phyloP scores from a whole-genome alignment of 2,797 vertebrate species.

The Pipistrellus nathusii region DNA sequence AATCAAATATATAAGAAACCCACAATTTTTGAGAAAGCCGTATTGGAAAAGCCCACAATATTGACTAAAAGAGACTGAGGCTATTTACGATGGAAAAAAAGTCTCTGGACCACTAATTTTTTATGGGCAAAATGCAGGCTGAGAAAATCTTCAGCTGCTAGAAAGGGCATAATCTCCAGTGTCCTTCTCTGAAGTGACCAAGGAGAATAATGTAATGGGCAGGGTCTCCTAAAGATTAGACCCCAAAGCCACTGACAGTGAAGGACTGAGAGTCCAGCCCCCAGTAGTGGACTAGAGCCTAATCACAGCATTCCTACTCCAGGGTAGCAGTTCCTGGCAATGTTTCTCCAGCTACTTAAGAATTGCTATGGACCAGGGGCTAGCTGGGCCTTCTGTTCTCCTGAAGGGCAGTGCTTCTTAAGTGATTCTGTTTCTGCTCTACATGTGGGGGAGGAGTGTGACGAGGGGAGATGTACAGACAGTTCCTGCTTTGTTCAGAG shows the following conservation, averaged over 20 bases:
- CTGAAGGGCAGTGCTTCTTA: background rate
- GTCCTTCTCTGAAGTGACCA: slow-evolving; percentile 17
- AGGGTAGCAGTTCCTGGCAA: background rate
- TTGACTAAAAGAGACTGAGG: background rate
- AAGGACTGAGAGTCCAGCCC: too few relatives aligned
- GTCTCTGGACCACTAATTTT: background rate
- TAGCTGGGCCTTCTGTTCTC: background rate
- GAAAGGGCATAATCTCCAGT: background rate
- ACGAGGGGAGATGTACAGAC: background rate
- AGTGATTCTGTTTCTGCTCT: background rate
- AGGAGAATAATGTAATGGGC: background rate
- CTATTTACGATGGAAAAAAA: background rate
- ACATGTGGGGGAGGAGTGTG: background rate
- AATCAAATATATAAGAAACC: background rate
- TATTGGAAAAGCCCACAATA: background rate
- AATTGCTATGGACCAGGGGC: background rate
- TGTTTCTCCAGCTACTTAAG: background rate
- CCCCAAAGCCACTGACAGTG: background rate
- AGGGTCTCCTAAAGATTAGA: background rate
- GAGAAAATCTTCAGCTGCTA: background rate
- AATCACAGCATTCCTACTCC: fast-evolving
- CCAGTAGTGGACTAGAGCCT: background rate
- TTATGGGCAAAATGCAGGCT: background rate
- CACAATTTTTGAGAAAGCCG: background rate
- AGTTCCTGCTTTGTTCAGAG: background rate